phyloP scores from a whole-genome alignment of 1,140 invertebrate genomes.

The Atta cephalotes region DNA sequence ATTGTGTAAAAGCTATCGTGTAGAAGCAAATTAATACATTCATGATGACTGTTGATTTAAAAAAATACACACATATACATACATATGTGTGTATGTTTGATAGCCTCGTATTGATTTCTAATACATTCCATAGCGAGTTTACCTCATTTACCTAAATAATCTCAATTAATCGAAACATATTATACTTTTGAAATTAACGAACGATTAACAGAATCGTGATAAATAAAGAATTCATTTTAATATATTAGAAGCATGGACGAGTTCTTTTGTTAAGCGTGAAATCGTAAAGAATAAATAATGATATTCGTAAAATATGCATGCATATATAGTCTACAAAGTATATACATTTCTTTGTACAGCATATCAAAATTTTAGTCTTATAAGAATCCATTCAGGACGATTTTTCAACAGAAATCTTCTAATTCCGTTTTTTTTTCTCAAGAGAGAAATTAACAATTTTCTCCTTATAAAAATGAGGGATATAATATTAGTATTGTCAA shows the following conservation, averaged over 20 bases:
- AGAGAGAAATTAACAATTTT: not conserved
- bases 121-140: slow-evolving; percentile 18
- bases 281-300: slow-evolving; percentile 55
- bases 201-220: slow-evolving; percentile 10
- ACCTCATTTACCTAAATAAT: slow-evolving; percentile 22
- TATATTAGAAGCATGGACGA: slow-evolving; percentile 35
- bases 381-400: slow-evolving; percentile 59
- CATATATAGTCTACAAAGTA: slow-evolving; percentile 54
- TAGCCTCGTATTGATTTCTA: not conserved
- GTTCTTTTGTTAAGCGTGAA: slow-evolving; percentile 60
- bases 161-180: slow-evolving; percentile 27
- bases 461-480: not conserved
- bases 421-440: not conserved
- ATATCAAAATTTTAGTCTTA: slow-evolving; percentile 71
- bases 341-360: slow-evolving; percentile 61
- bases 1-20: slow-evolving; percentile 24
- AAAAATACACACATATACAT: not conserved
- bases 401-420: slow-evolving; percentile 16
- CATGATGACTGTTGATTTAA: slow-evolving; percentile 5
- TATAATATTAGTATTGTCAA: not conserved
- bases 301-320: slow-evolving; percentile 58
- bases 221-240: slow-evolving; percentile 10
- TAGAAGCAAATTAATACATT: slow-evolving; percentile 12
- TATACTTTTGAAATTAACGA: slow-evolving; percentile 24
- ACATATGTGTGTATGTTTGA: not conserved